Base-by-base conservation (phyloP, 2,797 vertebrate genomes). In the Luscinia megarhynchos region DNA sequence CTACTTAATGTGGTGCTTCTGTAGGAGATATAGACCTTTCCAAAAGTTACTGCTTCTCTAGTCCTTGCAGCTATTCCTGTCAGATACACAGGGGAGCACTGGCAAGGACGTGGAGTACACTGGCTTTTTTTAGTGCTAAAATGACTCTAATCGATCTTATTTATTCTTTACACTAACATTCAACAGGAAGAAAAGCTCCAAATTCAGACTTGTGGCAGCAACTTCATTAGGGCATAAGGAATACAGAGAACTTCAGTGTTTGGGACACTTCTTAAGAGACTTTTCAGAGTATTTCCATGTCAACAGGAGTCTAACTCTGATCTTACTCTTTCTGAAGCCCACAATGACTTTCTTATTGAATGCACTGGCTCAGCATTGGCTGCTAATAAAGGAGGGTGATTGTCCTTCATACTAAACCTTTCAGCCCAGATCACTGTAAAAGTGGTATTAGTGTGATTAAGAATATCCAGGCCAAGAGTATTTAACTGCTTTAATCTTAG, bases 11-110 rank as follows among this genome's bases (percentile, higher is more conserved):
- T 69, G 83, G 64, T 62, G 67, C 43, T 95, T 89, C 90, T 93
- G 84, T 32, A 67, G 83, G 91, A 93, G 72, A 94, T 55, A 88
- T 0, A 79, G 51, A 75, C 68, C 77, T 89, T 94, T 84, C 76
- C 57, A 81, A 83, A 96, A 95, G 91, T 94, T 92, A 72, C 89
- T 90, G 80, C 91, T 90, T 87, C 87, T 91, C 79, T 70, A 84
- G 51, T 69, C 84, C 69, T 95, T 89, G 62, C 81, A 94, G 92
- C 84, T 93, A 95, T 93, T 96, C 89, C 54, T 59, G 5, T 73
- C 74, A 12, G 54, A 76, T 75, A 55, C 91, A 69, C 48, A 1
- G 46, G 94, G 90, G 89, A 96, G 58, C 58, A 53, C 48, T 48
- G 68, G 58, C 81, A 94, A 96, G 92, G 66, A 92, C 75, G 38